Conservation (phyloP, 2,797 vertebrate species). For the Eleutherodactylus coqui region DNA sequence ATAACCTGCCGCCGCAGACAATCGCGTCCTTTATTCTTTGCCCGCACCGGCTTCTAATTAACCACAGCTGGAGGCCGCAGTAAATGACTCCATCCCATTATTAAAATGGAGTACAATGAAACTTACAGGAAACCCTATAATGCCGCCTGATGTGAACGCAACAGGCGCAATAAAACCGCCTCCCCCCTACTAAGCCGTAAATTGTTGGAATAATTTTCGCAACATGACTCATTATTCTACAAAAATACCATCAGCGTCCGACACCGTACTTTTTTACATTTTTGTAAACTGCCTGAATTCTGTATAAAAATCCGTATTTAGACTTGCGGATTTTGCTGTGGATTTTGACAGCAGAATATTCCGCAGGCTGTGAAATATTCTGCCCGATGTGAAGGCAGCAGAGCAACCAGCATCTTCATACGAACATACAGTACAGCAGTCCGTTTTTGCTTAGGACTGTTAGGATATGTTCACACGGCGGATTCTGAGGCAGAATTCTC, state of each 20-base stretch:
- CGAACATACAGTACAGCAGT: too few species aligned
- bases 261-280: too few species aligned
- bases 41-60: slow-evolving; percentile 10
- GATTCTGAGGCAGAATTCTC: too few species aligned
- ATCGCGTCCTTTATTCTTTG: not conserved
- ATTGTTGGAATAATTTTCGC: not conserved
- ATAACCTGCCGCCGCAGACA: slow-evolving; percentile 22
- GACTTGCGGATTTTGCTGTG: too few species aligned
- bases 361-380: too few species aligned
- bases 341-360: too few species aligned
- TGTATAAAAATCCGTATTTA: too few species aligned
- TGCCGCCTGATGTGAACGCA: not conserved
- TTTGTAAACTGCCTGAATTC: too few species aligned
- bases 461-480: too few species aligned
- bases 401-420: too few species aligned
- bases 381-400: too few species aligned
- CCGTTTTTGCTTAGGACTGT: too few species aligned
- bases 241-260: not conserved
- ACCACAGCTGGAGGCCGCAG: slow-evolving; percentile 27
- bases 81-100: slow-evolving; percentile 18
- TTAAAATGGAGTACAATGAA: not conserved
- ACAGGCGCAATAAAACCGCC: slow-evolving; percentile 11
- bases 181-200: not conserved
- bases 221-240: not conserved
- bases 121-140: slow-evolving; percentile 16